phyloP scores from a whole-genome alignment of 2,888 invertebrate species.

The Lepidocyrtinus sp. region DNA sequence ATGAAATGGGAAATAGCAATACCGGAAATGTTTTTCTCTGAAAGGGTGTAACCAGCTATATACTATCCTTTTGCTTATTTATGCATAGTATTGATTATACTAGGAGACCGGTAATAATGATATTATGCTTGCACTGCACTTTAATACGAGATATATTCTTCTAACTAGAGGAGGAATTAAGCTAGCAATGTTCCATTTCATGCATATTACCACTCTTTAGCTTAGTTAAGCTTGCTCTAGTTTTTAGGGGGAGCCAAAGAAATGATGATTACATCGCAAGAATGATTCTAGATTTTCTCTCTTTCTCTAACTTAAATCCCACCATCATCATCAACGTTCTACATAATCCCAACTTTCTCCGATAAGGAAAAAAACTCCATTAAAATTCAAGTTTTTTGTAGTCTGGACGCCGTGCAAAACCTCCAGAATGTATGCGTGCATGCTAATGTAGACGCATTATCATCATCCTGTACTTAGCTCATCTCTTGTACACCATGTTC shows the following conservation, averaged over 20 bases:
- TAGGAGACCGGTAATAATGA: neutral
- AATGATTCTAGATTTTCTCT: constrained; percentile 34
- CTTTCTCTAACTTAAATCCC: constrained; percentile 44
- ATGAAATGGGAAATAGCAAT: neutral
- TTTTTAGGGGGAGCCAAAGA: too few species aligned
- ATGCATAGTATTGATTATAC: neutral
- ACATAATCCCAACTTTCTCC: constrained; percentile 47
- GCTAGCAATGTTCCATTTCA: neutral
- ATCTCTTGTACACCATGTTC: neutral
- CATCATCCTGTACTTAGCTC: neutral
- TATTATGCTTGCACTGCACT: neutral
- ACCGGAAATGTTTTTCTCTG: constrained; percentile 1
- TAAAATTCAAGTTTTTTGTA: neutral
- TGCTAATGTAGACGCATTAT: neutral
- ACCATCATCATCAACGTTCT: constrained; percentile 38
- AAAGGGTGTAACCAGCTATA: neutral
- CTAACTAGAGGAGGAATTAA: neutral
- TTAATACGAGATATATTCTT: too few species aligned
- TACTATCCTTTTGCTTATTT: neutral
- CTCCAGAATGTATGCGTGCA: neutral
- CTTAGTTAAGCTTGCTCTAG: too few species aligned
- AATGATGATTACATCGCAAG: too few species aligned
- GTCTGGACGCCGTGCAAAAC: neutral
- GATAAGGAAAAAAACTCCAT: constrained; percentile 25
- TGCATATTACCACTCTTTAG: too few species aligned